Evolutionary conservation across 2,113 vertebrate genomes (phyloP).

Genomic region (Hydrochoerus hydrochaeris): DNA sequence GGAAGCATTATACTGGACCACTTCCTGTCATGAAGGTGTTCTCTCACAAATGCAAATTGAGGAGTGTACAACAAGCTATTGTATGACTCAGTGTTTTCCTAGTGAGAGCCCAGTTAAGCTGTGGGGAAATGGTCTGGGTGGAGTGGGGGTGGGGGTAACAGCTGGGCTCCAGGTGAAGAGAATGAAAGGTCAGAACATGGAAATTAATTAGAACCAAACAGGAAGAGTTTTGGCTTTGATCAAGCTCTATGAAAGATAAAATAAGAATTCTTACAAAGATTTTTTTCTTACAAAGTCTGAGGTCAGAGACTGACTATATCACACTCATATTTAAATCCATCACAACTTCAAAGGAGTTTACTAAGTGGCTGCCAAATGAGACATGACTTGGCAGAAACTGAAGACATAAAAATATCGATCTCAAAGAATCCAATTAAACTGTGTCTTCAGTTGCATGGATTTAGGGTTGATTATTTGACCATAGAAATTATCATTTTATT

Average conservation of each 20-base stretch:
- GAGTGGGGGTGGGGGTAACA: background rate
- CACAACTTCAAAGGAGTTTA: background rate
- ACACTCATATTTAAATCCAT: constrained; percentile 46
- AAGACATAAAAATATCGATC: constrained; percentile 4
- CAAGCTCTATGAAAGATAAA: constrained; percentile 52
- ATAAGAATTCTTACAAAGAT: background rate
- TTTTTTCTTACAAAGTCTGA: constrained; percentile 20
- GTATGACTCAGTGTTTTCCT: background rate
- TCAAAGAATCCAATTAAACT: background rate
- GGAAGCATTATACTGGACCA: background rate
- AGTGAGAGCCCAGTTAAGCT: background rate
- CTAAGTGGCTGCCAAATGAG: constrained; percentile 18
- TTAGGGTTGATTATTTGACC: constrained; percentile 30
- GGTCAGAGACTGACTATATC: constrained; percentile 4
- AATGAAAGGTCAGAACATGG: background rate
- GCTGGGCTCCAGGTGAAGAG: background rate
- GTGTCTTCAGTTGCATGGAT: background rate
- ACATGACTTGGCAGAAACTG: background rate
- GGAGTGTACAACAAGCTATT: background rate
- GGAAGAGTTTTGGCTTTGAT: constrained; percentile 19
- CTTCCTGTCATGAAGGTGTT: background rate
- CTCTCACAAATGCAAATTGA: background rate
- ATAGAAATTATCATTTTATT: constrained; percentile 24
- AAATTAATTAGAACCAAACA: background rate
- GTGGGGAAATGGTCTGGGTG: background rate